Conservation (phyloP, 35 echinoderm and acorn worm species). For the Holothuria glaberrima region DNA sequence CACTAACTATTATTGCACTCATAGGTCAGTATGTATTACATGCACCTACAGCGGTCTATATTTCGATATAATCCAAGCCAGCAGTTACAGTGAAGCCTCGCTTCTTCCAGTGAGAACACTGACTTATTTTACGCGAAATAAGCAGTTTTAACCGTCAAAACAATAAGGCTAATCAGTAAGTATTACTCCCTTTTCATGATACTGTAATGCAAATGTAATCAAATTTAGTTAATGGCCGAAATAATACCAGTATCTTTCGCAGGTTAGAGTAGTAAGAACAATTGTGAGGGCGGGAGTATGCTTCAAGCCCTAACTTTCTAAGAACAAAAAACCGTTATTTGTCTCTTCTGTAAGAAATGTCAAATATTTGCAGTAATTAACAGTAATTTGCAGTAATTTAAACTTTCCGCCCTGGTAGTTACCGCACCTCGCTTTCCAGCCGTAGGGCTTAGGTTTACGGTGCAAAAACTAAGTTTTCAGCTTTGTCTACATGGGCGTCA, state of each 20-base stretch:
- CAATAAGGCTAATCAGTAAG: neutral
- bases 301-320: no score
- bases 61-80: neutral
- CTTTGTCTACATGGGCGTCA: no score
- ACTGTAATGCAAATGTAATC: neutral
- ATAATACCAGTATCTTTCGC: neutral
- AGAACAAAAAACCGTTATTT: no score
- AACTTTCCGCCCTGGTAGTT: no score
- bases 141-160: neutral
- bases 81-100: neutral
- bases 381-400: no score
- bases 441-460: no score
- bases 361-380: no score
- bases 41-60: neutral
- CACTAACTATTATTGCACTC: neutral
- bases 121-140: neutral
- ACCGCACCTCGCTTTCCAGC: no score
- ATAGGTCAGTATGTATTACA: conserved; percentile 1
- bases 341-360: no score
- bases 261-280: neutral
- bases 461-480: no score
- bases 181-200: conserved; percentile 22
- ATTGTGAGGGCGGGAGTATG: neutral
- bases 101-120: neutral
- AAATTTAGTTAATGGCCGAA: neutral